These are phyloP conservation scores for Periplaneta americana DNA, from an alignment of 1,140 invertebrate genomes.

Conservation along the genomic window DNA sequence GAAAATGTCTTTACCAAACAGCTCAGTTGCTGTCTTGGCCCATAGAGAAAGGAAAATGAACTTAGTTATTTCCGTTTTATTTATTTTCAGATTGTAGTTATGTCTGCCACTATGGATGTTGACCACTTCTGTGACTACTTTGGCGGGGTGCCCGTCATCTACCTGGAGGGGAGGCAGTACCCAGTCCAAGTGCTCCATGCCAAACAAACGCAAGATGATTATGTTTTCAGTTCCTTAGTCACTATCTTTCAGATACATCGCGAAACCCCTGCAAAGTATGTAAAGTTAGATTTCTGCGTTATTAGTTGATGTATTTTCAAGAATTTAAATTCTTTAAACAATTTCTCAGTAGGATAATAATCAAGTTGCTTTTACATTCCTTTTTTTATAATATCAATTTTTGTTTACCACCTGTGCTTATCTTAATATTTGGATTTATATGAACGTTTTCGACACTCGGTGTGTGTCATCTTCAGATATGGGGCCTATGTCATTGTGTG, in stretches of 20 bases:
- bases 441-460: no score
- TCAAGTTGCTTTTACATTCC: no score
- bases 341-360: no score
- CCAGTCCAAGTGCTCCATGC: constrained; percentile 78
- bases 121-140: constrained; percentile 92
- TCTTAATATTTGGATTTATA: no score
- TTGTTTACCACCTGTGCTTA: no score
- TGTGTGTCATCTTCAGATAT: no score
- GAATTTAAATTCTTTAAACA: no score
- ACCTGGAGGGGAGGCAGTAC: constrained; percentile 84
- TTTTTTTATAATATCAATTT: no score
- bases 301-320: no score
- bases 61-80: constrained; percentile 7
- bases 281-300: constrained; percentile 22
- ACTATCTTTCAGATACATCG: constrained; percentile 91
- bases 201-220: constrained; percentile 74
- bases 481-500: no score
- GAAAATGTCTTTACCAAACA: no score
- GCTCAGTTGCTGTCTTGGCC: no score
- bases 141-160: constrained; percentile 75
- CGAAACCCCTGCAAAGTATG: constrained; percentile 72
- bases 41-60: not conserved
- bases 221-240: constrained; percentile 71
- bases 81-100: constrained; percentile 65
- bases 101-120: constrained; percentile 95